These are phyloP conservation scores for Scalopus aquaticus DNA, from an alignment of 2,113 vertebrate genomes.

Conservation along the genomic window DNA sequence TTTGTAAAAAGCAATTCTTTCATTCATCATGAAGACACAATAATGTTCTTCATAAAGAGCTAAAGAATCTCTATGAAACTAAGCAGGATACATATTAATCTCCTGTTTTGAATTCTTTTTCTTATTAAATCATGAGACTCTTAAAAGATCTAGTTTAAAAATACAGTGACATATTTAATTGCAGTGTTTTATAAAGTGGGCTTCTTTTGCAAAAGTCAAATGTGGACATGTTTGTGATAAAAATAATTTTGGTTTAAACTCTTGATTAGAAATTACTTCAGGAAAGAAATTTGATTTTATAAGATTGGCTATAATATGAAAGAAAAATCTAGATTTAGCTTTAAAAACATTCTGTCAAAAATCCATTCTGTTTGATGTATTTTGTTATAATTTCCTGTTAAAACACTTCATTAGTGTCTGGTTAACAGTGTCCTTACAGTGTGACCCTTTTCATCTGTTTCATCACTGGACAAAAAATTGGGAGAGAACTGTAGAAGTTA, in stretches of 20 bases:
- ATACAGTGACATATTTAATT: conserved; percentile 32
- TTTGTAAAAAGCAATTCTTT: neutral
- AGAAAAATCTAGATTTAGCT: conserved; percentile 19
- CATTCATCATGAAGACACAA: neutral
- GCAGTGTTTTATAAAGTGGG: neutral
- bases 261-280: conserved; percentile 10
- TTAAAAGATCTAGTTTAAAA: conserved; percentile 50
- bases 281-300: neutral
- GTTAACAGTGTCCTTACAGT: neutral
- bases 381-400: conserved; percentile 29
- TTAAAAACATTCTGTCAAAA: conserved; percentile 27
- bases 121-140: conserved; percentile 16
- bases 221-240: conserved; percentile 40
- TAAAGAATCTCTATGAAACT: neutral
- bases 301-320: neutral
- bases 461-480: conserved; percentile 6
- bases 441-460: neutral
- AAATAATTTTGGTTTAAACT: conserved; percentile 19
- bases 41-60: neutral
- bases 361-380: neutral
- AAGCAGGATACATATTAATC: conserved; percentile 18
- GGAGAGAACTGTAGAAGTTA: neutral
- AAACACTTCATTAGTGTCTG: neutral
- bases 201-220: conserved; percentile 21
- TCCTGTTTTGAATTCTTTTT: neutral